phyloP scores from a whole-genome alignment of 1,140 invertebrate species.

The Lepidurus apus region DNA sequence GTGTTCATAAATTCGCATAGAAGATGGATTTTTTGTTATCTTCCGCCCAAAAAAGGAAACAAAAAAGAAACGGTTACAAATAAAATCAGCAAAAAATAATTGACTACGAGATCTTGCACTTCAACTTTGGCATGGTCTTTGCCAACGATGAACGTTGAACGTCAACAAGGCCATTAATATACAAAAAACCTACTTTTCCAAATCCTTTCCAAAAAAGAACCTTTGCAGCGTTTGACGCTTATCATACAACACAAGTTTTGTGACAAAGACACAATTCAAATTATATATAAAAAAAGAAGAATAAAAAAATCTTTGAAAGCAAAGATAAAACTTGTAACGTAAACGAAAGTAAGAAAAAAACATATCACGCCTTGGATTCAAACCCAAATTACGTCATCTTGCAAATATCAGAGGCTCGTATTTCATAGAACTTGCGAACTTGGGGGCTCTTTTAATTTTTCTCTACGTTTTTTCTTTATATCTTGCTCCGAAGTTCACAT shows the following conservation, averaged over 20 bases:
- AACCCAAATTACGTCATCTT: slow-evolving; percentile 6
- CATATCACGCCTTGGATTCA: slow-evolving; percentile 14
- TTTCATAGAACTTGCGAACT: slow-evolving; percentile 7
- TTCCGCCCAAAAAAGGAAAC: neutral
- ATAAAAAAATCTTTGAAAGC: neutral
- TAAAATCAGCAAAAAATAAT: neutral
- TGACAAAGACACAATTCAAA: neutral
- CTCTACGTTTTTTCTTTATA: neutral
- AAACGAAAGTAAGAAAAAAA: neutral
- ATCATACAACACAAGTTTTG: slow-evolving; percentile 11
- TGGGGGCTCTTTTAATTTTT: neutral
- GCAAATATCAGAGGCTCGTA: slow-evolving; percentile 18
- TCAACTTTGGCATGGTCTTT: slow-evolving; percentile 21
- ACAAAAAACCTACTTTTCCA: neutral
- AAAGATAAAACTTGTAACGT: neutral
- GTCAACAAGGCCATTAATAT: slow-evolving; percentile 16
- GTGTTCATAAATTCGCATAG: slow-evolving; percentile 15
- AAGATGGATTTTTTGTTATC: slow-evolving; percentile 1
- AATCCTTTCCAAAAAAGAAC: neutral
- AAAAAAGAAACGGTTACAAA: neutral
- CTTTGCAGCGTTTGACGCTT: neutral
- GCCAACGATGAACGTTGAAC: slow-evolving; percentile 21
- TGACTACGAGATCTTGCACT: slow-evolving; percentile 21
- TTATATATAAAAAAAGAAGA: neutral
- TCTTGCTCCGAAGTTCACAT: neutral